A percentile compares a stretch with the other conserved stretches of the same genome.
phyloP scores from a whole-genome alignment of 2,797 vertebrate species.

The Enteromius mattozi region DNA sequence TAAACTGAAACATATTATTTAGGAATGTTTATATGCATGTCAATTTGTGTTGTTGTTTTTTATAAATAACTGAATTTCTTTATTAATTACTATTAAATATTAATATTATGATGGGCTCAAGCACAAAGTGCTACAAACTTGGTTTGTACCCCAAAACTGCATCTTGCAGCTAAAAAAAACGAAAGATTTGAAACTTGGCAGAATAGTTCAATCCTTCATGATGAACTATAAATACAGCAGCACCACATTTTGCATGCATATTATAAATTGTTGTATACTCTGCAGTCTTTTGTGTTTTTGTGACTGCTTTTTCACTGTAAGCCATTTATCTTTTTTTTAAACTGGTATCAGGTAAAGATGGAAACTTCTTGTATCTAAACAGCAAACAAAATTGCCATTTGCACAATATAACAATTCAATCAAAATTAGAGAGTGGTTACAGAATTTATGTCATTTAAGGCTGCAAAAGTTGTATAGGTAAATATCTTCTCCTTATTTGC shows the following conservation, averaged over 20 bases:
- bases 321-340: neutral
- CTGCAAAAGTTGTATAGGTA: too few relatives aligned
- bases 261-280: neutral
- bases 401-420: too few relatives aligned
- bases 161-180: neutral
- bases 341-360: neutral
- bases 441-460: neutral
- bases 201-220: neutral
- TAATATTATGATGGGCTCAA: neutral
- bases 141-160: neutral
- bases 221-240: neutral
- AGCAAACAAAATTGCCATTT: neutral
- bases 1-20: neutral
- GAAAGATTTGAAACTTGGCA: neutral
- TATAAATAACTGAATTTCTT: neutral
- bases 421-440: neutral
- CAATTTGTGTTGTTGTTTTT: neutral
- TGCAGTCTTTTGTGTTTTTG: neutral
- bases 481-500: too few relatives aligned
- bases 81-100: neutral
- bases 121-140: neutral
- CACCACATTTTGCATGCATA: neutral
- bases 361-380: neutral
- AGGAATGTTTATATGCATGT: neutral
- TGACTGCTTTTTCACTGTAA: neutral